These are phyloP conservation scores for Coracias cyanogaster DNA, from an alignment of 2,797 vertebrate species.

Conservation along the genomic window DNA sequence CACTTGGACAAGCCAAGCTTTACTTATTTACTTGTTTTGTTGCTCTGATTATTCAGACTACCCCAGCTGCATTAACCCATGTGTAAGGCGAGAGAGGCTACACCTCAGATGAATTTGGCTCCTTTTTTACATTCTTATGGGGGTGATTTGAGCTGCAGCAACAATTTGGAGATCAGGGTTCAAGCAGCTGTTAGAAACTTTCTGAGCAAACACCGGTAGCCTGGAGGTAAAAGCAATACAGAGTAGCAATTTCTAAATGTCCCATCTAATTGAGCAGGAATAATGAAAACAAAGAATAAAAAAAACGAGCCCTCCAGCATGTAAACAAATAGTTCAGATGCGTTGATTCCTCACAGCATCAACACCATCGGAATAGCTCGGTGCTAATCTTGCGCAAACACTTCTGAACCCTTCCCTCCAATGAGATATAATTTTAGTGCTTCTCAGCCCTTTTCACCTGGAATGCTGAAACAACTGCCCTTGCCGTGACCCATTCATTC, in stretches of 20 bases:
- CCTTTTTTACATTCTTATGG: slow-evolving; percentile 11
- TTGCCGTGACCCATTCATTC: not conserved
- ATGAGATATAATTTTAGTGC: not conserved
- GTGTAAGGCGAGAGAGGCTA: not conserved
- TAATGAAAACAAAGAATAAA: slow-evolving; percentile 31
- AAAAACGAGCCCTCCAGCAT: slow-evolving; percentile 22
- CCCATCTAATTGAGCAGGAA: slow-evolving; percentile 67
- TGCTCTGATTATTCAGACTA: not conserved
- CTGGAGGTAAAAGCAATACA: slow-evolving; percentile 44
- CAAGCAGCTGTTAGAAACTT: slow-evolving; percentile 30
- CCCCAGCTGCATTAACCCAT: not conserved
- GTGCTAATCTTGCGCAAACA: not conserved
- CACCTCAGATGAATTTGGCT: slow-evolving; percentile 3
- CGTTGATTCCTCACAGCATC: not conserved
- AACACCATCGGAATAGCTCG: not conserved
- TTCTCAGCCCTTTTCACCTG: not conserved
- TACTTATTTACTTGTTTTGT: not conserved
- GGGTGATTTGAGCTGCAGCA: not conserved
- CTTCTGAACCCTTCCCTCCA: not conserved
- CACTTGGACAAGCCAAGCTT: not conserved
- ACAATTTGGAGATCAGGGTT: not conserved
- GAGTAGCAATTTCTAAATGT: slow-evolving; percentile 53
- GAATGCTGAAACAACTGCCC: not conserved
- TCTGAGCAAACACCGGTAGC: slow-evolving; percentile 28
- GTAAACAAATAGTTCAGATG: slow-evolving; percentile 48